These are phyloP conservation scores for Sarcophaga variegata DNA, from an alignment of 2,888 invertebrate genomes.

Conservation along the genomic window DNA sequence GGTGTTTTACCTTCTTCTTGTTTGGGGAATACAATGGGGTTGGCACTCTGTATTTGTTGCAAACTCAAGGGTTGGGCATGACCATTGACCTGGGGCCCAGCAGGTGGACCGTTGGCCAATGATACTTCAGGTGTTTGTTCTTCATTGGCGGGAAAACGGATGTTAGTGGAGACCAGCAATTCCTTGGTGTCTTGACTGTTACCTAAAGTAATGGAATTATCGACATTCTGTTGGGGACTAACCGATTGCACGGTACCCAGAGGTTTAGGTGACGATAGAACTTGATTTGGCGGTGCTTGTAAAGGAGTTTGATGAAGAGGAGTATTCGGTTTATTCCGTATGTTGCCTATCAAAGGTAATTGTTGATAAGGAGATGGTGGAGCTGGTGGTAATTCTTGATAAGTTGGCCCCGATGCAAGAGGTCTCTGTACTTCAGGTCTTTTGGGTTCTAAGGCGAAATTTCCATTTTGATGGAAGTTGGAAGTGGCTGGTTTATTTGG, in stretches of 20 bases:
- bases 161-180: slow-evolving; percentile 79
- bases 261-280: slow-evolving; percentile 8
- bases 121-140: slow-evolving; percentile 74
- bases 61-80: slow-evolving; percentile 80
- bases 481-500: slow-evolving; percentile 70
- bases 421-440: slow-evolving; percentile 54
- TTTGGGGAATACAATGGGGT: slow-evolving; percentile 79
- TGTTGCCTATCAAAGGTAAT: slow-evolving; percentile 74
- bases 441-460: slow-evolving; percentile 56
- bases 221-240: slow-evolving; percentile 38
- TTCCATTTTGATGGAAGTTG: slow-evolving; percentile 74
- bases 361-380: slow-evolving; percentile 78
- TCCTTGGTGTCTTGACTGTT: slow-evolving; percentile 77
- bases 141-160: slow-evolving; percentile 79
- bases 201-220: slow-evolving; percentile 41
- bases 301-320: slow-evolving; percentile 68
- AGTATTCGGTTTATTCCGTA: slow-evolving; percentile 64
- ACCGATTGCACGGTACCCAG: slow-evolving; percentile 46
- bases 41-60: slow-evolving; percentile 77
- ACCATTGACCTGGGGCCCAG: slow-evolving; percentile 78
- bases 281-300: slow-evolving; percentile 48
- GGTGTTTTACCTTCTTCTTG: slow-evolving; percentile 69
- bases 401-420: neutral
- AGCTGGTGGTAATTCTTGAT: slow-evolving; percentile 73
- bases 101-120: slow-evolving; percentile 72